phyloP scores from a whole-genome alignment of 2,888 invertebrate genomes.

The Sphinx pinastri region DNA sequence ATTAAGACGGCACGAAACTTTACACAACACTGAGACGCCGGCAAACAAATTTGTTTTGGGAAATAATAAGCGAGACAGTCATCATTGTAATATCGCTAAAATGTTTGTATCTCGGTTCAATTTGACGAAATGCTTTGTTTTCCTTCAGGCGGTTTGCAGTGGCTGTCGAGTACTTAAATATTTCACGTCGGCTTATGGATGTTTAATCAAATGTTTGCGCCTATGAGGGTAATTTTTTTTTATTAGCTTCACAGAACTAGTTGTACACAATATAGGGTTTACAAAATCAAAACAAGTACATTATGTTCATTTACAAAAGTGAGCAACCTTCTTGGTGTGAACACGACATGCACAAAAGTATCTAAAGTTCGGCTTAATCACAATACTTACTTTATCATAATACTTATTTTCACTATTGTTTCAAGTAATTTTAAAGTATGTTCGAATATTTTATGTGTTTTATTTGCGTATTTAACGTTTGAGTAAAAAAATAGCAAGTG shows the following conservation, averaged over 20 bases:
- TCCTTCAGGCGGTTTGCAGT: slow-evolving; percentile 23
- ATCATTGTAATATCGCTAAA: slow-evolving; percentile 45
- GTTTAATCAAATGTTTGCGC: neutral
- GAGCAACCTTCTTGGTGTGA: too few relatives aligned
- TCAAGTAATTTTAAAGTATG: neutral
- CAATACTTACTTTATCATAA: too few relatives aligned
- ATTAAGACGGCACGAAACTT: slow-evolving; percentile 35
- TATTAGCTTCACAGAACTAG: too few relatives aligned
- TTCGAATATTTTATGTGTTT: neutral
- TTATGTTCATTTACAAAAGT: too few relatives aligned
- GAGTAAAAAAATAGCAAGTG: too few relatives aligned
- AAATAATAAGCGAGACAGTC: slow-evolving; percentile 41
- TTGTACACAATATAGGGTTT: too few relatives aligned
- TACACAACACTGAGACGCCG: slow-evolving; percentile 37
- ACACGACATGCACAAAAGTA: too few relatives aligned
- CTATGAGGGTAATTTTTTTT: neutral
- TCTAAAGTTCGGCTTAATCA: too few relatives aligned
- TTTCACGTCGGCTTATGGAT: neutral
- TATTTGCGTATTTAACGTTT: too few relatives aligned
- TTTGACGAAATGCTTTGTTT: slow-evolving; percentile 33
- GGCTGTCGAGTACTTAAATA: slow-evolving; percentile 13
- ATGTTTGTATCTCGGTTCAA: slow-evolving; percentile 41
- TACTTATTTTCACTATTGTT: neutral
- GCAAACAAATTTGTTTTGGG: slow-evolving; percentile 43
- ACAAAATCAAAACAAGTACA: too few relatives aligned